Evolutionary conservation across 2,888 invertebrate species (phyloP).

Genomic region (Bellardia bayeri): DNA sequence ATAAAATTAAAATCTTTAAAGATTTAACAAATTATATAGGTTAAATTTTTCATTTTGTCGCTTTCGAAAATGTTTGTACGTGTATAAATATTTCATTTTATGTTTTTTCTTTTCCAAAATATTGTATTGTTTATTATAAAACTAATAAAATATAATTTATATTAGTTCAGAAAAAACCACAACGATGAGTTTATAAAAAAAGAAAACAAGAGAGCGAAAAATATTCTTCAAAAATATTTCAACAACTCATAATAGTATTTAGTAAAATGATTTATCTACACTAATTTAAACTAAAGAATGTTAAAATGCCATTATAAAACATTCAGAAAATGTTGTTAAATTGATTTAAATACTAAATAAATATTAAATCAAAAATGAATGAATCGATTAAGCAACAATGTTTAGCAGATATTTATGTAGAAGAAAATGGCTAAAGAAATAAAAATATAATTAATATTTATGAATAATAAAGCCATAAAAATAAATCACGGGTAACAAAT

Average conservation of each 20-base stretch:
- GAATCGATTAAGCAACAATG: slow-evolving; percentile 25
- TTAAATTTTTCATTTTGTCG: slow-evolving; percentile 27
- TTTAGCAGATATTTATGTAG: slow-evolving; percentile 1
- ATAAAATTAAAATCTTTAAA: slow-evolving; percentile 57
- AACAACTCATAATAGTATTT: slow-evolving; percentile 67
- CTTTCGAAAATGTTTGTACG: slow-evolving; percentile 5
- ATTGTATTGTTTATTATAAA: slow-evolving; percentile 61
- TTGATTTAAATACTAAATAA: slow-evolving; percentile 38
- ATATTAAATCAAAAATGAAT: slow-evolving; percentile 6
- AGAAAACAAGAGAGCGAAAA: background rate
- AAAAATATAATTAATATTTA: background rate
- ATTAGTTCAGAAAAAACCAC: slow-evolving; percentile 34
- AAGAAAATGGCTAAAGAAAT: background rate
- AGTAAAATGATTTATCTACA: slow-evolving; percentile 67
- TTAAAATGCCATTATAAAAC: slow-evolving; percentile 55
- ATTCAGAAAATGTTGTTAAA: slow-evolving; percentile 49
- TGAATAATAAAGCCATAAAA: background rate
- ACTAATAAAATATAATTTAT: slow-evolving; percentile 58
- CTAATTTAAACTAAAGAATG: slow-evolving; percentile 51
- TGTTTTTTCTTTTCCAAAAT: background rate
- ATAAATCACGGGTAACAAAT: background rate
- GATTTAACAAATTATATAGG: slow-evolving; percentile 64
- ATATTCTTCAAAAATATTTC: slow-evolving; percentile 48
- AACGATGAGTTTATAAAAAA: background rate
- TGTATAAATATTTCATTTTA: slow-evolving; percentile 26